Base-by-base conservation (phyloP, 2,888 invertebrate species). In the Spisula subtruncata region DNA sequence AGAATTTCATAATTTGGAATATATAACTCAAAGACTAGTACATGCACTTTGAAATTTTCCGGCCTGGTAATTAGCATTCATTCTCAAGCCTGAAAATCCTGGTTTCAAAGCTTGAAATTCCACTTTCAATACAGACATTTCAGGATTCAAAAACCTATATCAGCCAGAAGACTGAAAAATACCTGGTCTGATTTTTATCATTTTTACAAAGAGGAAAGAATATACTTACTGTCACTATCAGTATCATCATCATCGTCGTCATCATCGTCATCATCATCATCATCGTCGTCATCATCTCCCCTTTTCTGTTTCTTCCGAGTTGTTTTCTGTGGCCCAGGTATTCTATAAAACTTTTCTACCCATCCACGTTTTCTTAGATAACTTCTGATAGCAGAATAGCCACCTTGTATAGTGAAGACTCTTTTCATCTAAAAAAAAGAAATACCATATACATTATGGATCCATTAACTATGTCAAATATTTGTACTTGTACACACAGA, bases 341-440 rank as follows among this genome's bases (percentile, higher is more conserved):
- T 94, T 81, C 94, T 93, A 92, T 96, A 96, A 92, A 97, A 97
- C 89, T 97, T 97, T 92, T 97, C 97, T 66, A 97, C 96, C 97
- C 97, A 97, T 18, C 97, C 97, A 29, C 97, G 94, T 86, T 93
- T 92, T 54, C 97, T 88, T 10, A 97, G 89, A 89, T 95, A 94
- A 83, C 96, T 95, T 71, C 97, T 93, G 8, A 97, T 95, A 46
- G 96, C 95, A 8, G 96, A 95, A 89, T 97, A 97, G 6, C 97
- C 96, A 8, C 97, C 97, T 87, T 97, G 96, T 29, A 97, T 96
- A 2, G 96, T 96, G 93, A 97, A 97, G 48, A 97, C 95, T 93
- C 96, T 96, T 48, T 95, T 95, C 86, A 95, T 93, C 97, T 96
- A 93, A 10, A 90, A n/a, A n/a, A 0, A 25, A 25, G 12, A n/a